These are phyloP conservation scores for Tribolium freemani DNA, from an alignment of 2,888 invertebrate species.

Conservation along the genomic window DNA sequence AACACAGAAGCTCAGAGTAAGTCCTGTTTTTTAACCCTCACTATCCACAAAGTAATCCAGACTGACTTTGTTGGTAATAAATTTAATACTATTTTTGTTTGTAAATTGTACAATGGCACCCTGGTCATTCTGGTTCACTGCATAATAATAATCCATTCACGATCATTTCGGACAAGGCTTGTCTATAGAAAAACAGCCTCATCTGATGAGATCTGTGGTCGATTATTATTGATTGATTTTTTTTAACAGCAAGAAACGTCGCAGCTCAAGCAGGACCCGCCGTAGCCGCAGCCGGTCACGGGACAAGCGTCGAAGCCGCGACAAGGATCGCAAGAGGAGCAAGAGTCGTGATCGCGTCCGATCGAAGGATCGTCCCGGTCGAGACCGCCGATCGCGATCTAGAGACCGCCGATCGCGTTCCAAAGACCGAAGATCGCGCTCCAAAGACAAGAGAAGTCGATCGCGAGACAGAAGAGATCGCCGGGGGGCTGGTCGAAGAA, in stretches of 20 bases:
- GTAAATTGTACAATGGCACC: no score
- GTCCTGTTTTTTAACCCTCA: constrained; percentile 53
- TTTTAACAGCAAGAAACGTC: constrained; percentile 43
- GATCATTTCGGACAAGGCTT: no score
- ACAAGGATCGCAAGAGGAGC: constrained; percentile 54
- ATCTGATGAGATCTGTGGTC: neutral
- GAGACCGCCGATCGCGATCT: constrained; percentile 51
- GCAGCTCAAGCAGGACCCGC: constrained; percentile 48
- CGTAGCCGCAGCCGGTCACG: constrained; percentile 60
- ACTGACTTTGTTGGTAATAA: no score
- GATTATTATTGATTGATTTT: no score
- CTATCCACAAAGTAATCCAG: no score
- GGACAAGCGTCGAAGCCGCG: constrained; percentile 66
- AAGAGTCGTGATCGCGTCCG: constrained; percentile 58
- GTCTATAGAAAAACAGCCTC: no score
- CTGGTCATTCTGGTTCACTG: no score
- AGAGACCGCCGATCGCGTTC: constrained; percentile 48
- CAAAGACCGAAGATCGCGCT: constrained; percentile 63
- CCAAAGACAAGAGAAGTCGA: constrained; percentile 65
- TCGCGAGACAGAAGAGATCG: constrained; percentile 50
- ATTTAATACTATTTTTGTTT: no score
- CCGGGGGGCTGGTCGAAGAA: constrained; percentile 56
- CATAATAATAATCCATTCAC: no score
- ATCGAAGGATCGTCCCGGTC: constrained; percentile 61
- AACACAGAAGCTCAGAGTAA: constrained; percentile 71